Base-by-base conservation (phyloP, 2,888 invertebrate genomes). In the Tachystola acroxantha region DNA sequence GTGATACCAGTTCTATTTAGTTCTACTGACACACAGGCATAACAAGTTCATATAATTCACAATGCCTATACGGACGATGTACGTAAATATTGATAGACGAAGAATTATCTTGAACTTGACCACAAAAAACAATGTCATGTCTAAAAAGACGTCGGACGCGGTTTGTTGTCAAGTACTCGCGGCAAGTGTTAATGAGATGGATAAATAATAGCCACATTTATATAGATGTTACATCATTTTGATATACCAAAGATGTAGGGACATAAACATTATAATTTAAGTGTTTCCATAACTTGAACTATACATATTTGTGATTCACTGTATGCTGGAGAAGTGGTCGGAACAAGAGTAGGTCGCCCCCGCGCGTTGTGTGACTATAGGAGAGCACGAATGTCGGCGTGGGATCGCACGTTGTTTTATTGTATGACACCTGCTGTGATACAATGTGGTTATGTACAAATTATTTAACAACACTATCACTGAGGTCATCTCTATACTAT, bases 101-200 rank as follows among this genome's bases (percentile, higher is more conserved):
- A 11, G 10, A 11, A 27, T 27, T n/a, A 12, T 60, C 77, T 74
- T 82, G 77, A 82, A 82, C 81, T 82, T 82, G 81, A 79, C 80
- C 78, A 76, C 64, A 71, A 67, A 67, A 65, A 58, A 48, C 65
- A 65, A 70, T 64, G 70, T 72, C 65, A 59, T 60, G 50, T 46
- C 41, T 46, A 43, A 56, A 63, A 62, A 54, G 54, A 44, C 50
- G 56, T 57, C 53, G 48, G 48, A 48, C 55, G 53, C 57, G 55
- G 52, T 57, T 50, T 47, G 57, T 53, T 62, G 53, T 57, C 50
- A 48, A 58, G 63, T 56, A 55, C 27, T 29, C 11, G 22, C 53
- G 56, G 50, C 40, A 43, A 49, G 56, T 62, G 74, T 58, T 74
- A 79, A 80, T 76, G 60, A 72, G 71, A 65, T 67, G 57, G 55